Base-by-base conservation (phyloP, 2,797 vertebrate genomes). In the Okamejei kenojei region DNA sequence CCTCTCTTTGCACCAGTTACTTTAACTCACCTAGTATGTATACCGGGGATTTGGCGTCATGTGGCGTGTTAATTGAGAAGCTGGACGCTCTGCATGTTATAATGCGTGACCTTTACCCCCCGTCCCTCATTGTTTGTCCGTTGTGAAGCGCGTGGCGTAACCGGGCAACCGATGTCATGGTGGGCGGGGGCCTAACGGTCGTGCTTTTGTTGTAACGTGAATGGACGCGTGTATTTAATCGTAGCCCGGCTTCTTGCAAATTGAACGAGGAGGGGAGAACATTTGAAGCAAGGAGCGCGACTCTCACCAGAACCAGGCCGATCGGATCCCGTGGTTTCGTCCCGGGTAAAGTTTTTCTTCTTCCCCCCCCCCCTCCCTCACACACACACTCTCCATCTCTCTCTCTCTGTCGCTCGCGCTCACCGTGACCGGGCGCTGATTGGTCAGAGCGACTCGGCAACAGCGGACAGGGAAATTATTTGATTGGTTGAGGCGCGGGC, bases 71-170 rank as follows among this genome's bases (percentile, higher is more conserved):
- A 35, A 65, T n/a, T 68, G n/a, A 68, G 84, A 88, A 88, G 7
- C 84, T 32, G n/a, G 58, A 29, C 58, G 6, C 26, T 54, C 65
- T 61, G 45, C 3, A 45, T 2, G 45, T 65, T 65, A 29, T n/a
- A 84, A 58, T 35, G 61, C 32, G 21, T 68, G 61, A 35, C 84
- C 84, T 88, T 63, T 68, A 68, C n/a, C 84, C 32, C 3, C 45
- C 45, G 21, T 21, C n/a, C 84, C 32, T 7, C 5, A 54, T 15
- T 58, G 90, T 54, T 29, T 71, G 58, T 38, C 13, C 0, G 90
- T 92, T 92, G 90, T 74, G 13, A 92, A 15, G 71, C 21, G 54
- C 38, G 90, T 71, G 23, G 45, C 38, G 90, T 92, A 26, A 92
- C 90, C 68, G 23, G 71, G 90, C 90, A 74, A 92, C 71, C 38